A percentile compares a stretch with the other conserved stretches of the same genome.
These are phyloP conservation scores for Carettochelys insculpta DNA, from an alignment of 2,113 vertebrate species.

Conservation along the genomic window DNA sequence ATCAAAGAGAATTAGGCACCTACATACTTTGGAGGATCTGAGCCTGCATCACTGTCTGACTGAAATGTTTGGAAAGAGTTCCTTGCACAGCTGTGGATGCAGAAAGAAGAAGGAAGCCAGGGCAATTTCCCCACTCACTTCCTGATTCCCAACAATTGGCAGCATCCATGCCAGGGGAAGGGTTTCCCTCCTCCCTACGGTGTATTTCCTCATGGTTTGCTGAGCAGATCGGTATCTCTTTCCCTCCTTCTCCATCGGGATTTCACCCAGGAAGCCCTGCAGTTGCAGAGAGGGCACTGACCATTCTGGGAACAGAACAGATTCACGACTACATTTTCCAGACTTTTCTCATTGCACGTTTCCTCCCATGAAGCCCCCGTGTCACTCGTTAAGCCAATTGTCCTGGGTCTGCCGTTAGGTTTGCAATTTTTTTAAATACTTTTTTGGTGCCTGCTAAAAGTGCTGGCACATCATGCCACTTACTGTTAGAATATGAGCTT, in stretches of 20 bases:
- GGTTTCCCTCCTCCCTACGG: not conserved
- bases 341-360: not conserved
- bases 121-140: not conserved
- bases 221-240: not conserved
- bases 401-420: not conserved
- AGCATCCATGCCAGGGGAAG: not conserved
- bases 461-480: not conserved
- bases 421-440: not conserved
- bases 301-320: not conserved
- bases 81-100: constrained; percentile 22
- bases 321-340: no score
- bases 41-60: not conserved
- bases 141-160: not conserved
- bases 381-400: not conserved
- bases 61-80: not conserved
- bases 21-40: not conserved
- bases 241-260: not conserved
- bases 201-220: not conserved
- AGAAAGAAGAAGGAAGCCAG: not conserved
- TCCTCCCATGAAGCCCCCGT: no score
- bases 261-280: not conserved
- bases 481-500: not conserved
- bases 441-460: not conserved
- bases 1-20: not conserved
- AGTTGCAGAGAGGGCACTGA: not conserved